These are phyloP conservation scores for Globodera ellingtonae DNA, from an alignment of 1,140 invertebrate genomes.

Conservation along the genomic window DNA sequence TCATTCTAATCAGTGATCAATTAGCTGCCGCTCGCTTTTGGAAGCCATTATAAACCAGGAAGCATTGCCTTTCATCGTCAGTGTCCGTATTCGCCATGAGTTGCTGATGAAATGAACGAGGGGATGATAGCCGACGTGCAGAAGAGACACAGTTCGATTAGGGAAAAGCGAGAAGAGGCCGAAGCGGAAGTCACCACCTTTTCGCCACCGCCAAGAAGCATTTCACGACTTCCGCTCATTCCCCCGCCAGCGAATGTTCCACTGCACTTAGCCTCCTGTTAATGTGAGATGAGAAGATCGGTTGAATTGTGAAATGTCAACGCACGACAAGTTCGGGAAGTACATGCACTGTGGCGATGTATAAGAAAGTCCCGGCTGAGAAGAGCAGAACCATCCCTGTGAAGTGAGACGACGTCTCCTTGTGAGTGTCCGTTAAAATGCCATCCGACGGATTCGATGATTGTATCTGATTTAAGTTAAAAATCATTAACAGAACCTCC, in stretches of 20 bases:
- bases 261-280: constrained; percentile 20
- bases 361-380: constrained; percentile 96
- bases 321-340: constrained; percentile 79
- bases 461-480: constrained; percentile 1
- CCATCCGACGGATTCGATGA: background rate
- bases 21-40: too few species aligned
- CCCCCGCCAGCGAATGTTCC: constrained; percentile 5
- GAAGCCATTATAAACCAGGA: too few species aligned
- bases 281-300: background rate
- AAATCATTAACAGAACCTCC: constrained; percentile 11
- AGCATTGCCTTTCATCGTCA: background rate
- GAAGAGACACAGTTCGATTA: constrained; percentile 32
- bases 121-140: constrained; percentile 30
- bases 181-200: background rate
- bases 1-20: too few species aligned
- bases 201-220: constrained; percentile 14
- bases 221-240: constrained; percentile 23
- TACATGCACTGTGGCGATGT: constrained; percentile 97
- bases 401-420: constrained; percentile 74
- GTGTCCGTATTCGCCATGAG: constrained; percentile 18
- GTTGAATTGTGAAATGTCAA: background rate
- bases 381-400: constrained; percentile 96
- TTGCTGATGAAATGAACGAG: constrained; percentile 28
- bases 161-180: constrained; percentile 8
- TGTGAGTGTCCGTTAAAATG: background rate